Percentiles rank a stretch among this genome's conserved stretches.
Evolutionary conservation across 2,888 invertebrate species (phyloP).

Genomic region (Apodemia mormo): DNA sequence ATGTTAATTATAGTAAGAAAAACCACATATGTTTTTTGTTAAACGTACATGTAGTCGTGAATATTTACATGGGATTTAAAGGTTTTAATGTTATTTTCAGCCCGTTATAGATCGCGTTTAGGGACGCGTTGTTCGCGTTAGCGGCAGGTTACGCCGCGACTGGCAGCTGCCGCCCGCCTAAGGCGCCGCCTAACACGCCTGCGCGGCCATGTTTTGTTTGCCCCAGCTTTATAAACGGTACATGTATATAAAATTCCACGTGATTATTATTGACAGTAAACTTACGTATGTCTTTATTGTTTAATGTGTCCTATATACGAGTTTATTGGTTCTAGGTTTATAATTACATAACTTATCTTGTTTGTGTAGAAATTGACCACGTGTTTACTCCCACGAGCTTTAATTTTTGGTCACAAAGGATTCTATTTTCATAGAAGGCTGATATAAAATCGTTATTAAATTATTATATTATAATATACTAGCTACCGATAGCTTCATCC

Average conservation of each 20-base stretch:
- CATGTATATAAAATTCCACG: slow-evolving; percentile 44
- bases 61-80: slow-evolving; percentile 19
- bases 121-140: slow-evolving; percentile 64
- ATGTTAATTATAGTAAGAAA: slow-evolving; percentile 29
- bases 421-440: slow-evolving; percentile 1
- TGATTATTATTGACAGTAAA: slow-evolving; percentile 53
- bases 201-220: slow-evolving; percentile 62
- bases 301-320: neutral
- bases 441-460: neutral
- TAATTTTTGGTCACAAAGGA: slow-evolving; percentile 2
- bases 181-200: slow-evolving; percentile 50
- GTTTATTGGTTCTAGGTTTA: neutral
- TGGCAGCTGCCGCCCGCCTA: slow-evolving; percentile 54
- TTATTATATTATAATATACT: neutral
- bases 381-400: slow-evolving; percentile 3
- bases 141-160: slow-evolving; percentile 78
- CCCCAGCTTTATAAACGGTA: slow-evolving; percentile 52
- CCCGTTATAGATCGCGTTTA: slow-evolving; percentile 61
- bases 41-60: neutral
- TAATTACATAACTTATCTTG: too few relatives aligned
- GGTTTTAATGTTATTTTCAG: slow-evolving; percentile 22
- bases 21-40: neutral
- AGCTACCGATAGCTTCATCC: neutral
- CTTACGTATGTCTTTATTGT: slow-evolving; percentile 26
- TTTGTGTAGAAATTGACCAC: neutral